Percentiles rank a stretch among this genome's conserved stretches.
These are phyloP conservation scores for Antechinus flavipes DNA, from an alignment of 2,113 vertebrate genomes.

Conservation along the genomic window DNA sequence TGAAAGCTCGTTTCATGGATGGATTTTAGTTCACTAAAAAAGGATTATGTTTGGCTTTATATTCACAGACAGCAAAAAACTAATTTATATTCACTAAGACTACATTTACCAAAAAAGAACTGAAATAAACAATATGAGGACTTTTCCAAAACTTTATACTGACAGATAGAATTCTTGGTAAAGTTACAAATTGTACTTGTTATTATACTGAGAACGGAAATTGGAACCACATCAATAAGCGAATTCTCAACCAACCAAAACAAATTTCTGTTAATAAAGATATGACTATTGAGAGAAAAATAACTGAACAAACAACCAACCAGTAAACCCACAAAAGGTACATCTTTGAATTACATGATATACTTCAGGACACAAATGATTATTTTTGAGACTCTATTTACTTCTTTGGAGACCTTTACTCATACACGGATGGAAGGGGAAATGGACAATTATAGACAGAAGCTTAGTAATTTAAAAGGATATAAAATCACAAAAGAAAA, in stretches of 20 bases:
- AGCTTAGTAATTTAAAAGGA: constrained; percentile 20
- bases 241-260: too few species aligned
- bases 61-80: not conserved
- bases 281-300: not conserved
- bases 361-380: not conserved
- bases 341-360: not conserved
- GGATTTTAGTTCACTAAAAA: accelerated
- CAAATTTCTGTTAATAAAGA: not conserved
- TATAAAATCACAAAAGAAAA: constrained; percentile 7
- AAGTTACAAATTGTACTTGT: not conserved
- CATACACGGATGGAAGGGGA: not conserved
- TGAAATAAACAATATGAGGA: not conserved
- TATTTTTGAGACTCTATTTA: not conserved
- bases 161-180: not conserved
- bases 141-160: not conserved
- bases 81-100: not conserved
- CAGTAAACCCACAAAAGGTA: not conserved
- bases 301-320: not conserved
- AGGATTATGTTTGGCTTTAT: accelerated
- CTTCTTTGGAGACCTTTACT: not conserved
- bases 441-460: not conserved
- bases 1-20: not conserved
- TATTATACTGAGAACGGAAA: not conserved
- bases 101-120: not conserved
- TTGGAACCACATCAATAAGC: not conserved